Evolutionary conservation across 2,113 vertebrate genomes (phyloP), one percentile per base, ranked within the genome.

Genomic region (Megaleporinus macrocephalus): DNA sequence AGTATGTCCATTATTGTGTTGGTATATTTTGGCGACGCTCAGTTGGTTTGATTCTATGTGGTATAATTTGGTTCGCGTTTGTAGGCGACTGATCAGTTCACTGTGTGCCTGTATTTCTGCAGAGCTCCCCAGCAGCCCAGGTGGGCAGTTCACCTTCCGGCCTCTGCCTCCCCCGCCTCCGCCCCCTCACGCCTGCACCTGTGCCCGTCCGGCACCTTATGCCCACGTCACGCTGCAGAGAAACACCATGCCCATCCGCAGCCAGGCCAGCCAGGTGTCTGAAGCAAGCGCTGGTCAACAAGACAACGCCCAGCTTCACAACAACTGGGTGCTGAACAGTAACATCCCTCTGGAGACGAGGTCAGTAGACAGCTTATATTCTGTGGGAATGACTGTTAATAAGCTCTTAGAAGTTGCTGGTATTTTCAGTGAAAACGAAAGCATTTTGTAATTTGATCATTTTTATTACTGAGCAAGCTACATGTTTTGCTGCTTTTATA

Each of bases 261-360:
- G 96, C 92, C 97, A 97, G 87, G 92, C 94, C 86, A 94, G 94
- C 33, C 96, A 97, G 47, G 96, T 94, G 0, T 92, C 91, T 81
- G 93, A 93, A 0, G 90, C 90, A n/a, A 91, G 93, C 80, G 94
- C 93, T 81, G 92, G 94, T 0, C 96, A 76, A 55, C 91, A 97
- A 53, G 95, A 95, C 24, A 90, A 95, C 0, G 92, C 95, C 13
- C 97, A 98, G 85, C 96, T 98, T 80, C 97, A 98, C 84, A 98
- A 98, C 94, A 98, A 96, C 94, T 99, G 97, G 97, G 97, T 97
- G 80, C 89, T 99, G 84, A 99, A 99, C 91, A 99, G 97, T 92
- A 99, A 98, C 95, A 99, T 99, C 41, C 97, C 97, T 0, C 90
- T 99, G 88, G 97, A 99, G 91, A 98, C 97, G 93, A 98, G 97